Evolutionary conservation across 2,797 vertebrate species (phyloP), one percentile per base, ranked within the genome.

Genomic region (Sebastes kiyomatsui): DNA sequence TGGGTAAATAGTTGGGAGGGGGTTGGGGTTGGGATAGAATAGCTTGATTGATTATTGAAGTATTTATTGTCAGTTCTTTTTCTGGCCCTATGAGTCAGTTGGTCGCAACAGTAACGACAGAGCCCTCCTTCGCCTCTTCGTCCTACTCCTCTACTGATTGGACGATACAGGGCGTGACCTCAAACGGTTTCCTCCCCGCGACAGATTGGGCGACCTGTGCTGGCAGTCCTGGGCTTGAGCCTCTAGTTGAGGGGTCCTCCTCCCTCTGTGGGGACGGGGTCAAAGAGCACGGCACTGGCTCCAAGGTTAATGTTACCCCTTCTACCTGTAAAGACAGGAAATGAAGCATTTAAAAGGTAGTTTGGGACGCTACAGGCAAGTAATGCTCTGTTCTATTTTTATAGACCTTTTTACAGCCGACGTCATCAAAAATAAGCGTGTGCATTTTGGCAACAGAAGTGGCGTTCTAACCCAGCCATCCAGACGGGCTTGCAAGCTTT

Each of bases 121-220:
- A 82, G 49, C 87, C 93, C 2, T 95, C 89, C 23, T 93, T 93
- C 2, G 91, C 86, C 83, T 97, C 97, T 27, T 95, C 92, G 1
- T 96, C 96, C 75, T 88, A 97, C 92, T 97, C 96, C 82, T 97
- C 98, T 79, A 97, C 94, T 1, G 96, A 96, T 71, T 97, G 97
- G 83, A 98, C 96, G 8, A 97, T 92, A 28, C 97, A 98, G 60
- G 97, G 97, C 30, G 97, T 97, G 75, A 97, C 96, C 1, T 98
- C 97, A 5, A 98, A 98, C 60, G 97, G 95, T 90, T 94, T 97
- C 83, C 91, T 91, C 83, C 96, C 95, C 7, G 73, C 9, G 2
- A 54, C 30, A 2, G 83, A 49, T n/a, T 94, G 93, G 1, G 73
- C 20, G n/a, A 71, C 85, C 84, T 85, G 92, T 54, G 80, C 77